A percentile compares a stretch with the other conserved stretches of the same genome.
These are phyloP conservation scores for Augochlora pura DNA, from an alignment of 1,140 invertebrate genomes.

Conservation along the genomic window DNA sequence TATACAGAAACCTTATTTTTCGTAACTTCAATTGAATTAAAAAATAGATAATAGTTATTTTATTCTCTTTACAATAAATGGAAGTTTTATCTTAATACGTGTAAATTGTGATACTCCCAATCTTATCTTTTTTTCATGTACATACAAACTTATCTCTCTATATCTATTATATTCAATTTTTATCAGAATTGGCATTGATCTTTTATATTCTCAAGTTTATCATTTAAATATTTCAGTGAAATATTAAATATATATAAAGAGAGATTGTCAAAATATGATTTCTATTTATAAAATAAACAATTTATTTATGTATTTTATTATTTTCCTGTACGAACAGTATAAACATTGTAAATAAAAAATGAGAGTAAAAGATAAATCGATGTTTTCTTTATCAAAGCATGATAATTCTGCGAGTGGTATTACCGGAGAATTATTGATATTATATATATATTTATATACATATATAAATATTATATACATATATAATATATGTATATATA, in stretches of 20 bases:
- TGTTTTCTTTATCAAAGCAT: not conserved
- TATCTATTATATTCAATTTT: not conserved
- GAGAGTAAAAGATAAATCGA: not conserved
- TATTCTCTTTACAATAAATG: not conserved
- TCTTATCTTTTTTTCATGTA: not conserved
- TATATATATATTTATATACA: not conserved
- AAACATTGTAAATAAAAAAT: not conserved
- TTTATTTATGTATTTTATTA: not conserved
- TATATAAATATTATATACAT: not conserved
- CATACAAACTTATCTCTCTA: not conserved
- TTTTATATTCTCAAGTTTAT: not conserved
- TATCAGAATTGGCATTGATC: not conserved
- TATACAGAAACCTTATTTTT: slow-evolving; percentile 13
- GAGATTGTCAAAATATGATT: not conserved
- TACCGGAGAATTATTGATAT: no score
- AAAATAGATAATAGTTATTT: no score
- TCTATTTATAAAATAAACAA: not conserved
- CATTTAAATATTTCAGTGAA: no score
- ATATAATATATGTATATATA: not conserved
- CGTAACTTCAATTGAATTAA: not conserved
- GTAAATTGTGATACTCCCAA: not conserved
- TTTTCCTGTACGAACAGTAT: not conserved
- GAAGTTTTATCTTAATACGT: slow-evolving; percentile 13
- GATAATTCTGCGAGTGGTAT: not conserved
- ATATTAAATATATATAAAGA: no score